Base-by-base conservation (phyloP, 2,888 invertebrate species). In the Agriotes lineatus region DNA sequence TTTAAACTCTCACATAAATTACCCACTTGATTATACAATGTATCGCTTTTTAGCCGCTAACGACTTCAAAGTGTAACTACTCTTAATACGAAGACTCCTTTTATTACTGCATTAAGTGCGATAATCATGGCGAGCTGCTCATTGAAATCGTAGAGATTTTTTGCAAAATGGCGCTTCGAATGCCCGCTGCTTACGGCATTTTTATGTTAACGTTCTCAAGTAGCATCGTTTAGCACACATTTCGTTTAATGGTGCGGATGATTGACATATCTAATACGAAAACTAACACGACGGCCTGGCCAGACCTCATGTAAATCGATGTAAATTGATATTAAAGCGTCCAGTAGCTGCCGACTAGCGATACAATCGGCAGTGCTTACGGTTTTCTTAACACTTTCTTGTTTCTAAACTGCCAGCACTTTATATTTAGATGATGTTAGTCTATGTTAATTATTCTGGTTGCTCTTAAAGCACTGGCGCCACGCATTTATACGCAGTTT, bases 211-310 rank as follows among this genome's bases (percentile, higher is more conserved):
- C 45, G 12, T 14, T 16, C 52, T 52, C 18, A 33, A 52, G 52
- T 52, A 48, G 52, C 52, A 9, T 52, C 12, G 33, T 52, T 52
- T 48, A 33, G n/a, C 52, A 2, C 52, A 59, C 45, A 59, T 59
- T 61, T 50, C 37, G 25, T 52, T 61, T 50, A 62, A 62, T 54
- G 52, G 54, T 52, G n/a, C 52, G 22, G 42, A 14, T 70, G 70
- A 70, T 70, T 70, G 70, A 65, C 70, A 58, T 42, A 57, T 45
- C 58, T 65, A 62, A 66, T 58, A 62, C 48, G 66, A 66, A 58
- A n/a, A 44, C 44, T 68, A 14, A 45, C 63, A 42, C 33, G 68
- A 70, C 62, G 66, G 42, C 58, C 54, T 25, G 54, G 45, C 44
- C 33, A 20, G 60, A 44, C 60, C 39, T 39, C 42, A 30, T 62